Evolutionary conservation across 2,797 vertebrate species (phyloP), one percentile per base, ranked within the genome.

Genomic region (Crenuchus spilurus): DNA sequence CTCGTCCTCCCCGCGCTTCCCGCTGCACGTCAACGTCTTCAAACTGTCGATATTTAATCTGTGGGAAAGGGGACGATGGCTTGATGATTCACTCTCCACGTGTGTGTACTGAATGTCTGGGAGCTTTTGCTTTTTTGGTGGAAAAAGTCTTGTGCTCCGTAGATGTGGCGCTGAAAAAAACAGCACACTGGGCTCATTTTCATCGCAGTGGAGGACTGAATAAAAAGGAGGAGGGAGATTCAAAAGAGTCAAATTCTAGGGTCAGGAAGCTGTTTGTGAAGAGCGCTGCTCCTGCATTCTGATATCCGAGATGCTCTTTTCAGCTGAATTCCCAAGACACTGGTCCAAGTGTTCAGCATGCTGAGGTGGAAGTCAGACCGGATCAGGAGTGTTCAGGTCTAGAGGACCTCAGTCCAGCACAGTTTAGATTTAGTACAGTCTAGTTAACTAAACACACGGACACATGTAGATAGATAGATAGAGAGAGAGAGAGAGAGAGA

Each of bases 21-120:
- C 48, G 70, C 28, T 1, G 13, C 62, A 79, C 70, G 48, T 26
- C 72, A 39, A 80, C 65, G 63, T 80, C 77, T 66, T 74, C 51
- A 69, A 64, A 76, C 65, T 76, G 79, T 77, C 69, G 75, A 76
- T 81, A 78, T 78, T 78, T 70, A 80, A 81, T 75, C 66, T 42
- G 72, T 66, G 26, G 74, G 48, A 57, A 62, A 75, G 6, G 31
- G 13, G 31, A 60, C 35, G 48, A 39, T n/a, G n/a, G 26, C 49
- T 58, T 73, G 60, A 76, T 69, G 74, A 82, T 69, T 80, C 77
- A 72, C 72, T 62, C 72, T 41, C 39, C 49, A 57, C 49, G 31
- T 75, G 70, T 49, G 62, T 65, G 1, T 54, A 57, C 74, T 33
- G 48, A 14, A 66, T 60, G 69, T 76, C 72, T 49, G 46, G 44